phyloP scores from a whole-genome alignment of 2,113 vertebrate genomes.

The Pelmatolapia mariae region DNA sequence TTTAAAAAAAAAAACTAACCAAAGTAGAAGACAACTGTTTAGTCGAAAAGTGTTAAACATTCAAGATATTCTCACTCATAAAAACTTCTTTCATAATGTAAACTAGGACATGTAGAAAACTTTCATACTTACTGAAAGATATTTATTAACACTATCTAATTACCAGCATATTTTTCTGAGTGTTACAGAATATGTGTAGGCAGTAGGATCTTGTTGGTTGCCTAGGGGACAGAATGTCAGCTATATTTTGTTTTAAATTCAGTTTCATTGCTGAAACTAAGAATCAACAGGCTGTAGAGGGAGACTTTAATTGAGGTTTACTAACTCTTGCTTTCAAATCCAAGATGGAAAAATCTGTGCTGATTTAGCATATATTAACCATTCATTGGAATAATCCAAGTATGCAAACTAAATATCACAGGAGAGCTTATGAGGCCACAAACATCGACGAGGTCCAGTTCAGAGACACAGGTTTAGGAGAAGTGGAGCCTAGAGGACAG shows the following conservation, averaged over 20 bases:
- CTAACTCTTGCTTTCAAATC: not conserved
- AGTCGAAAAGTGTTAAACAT: not conserved
- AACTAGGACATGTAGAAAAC: not conserved
- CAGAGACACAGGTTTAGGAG: not conserved
- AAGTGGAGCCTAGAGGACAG: not conserved
- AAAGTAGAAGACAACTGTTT: not conserved
- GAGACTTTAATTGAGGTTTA: not conserved
- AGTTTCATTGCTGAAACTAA: not conserved
- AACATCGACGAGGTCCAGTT: not conserved
- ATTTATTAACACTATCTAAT: not conserved
- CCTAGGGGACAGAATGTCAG: not conserved
- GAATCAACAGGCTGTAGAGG: not conserved
- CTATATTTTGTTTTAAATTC: not conserved
- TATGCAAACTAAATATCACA: too few relatives aligned
- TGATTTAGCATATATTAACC: not conserved
- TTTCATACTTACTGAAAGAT: not conserved
- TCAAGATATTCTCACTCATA: fast-evolving
- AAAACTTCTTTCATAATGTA: fast-evolving
- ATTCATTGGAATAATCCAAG: not conserved
- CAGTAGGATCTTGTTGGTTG: not conserved
- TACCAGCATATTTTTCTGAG: not conserved
- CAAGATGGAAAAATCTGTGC: not conserved
- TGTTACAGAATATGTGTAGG: not conserved
- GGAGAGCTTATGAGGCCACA: not conserved
- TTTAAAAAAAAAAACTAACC: not conserved